Conservation (phyloP, 2,797 vertebrate species). For the Tachyglossus aculeatus region DNA sequence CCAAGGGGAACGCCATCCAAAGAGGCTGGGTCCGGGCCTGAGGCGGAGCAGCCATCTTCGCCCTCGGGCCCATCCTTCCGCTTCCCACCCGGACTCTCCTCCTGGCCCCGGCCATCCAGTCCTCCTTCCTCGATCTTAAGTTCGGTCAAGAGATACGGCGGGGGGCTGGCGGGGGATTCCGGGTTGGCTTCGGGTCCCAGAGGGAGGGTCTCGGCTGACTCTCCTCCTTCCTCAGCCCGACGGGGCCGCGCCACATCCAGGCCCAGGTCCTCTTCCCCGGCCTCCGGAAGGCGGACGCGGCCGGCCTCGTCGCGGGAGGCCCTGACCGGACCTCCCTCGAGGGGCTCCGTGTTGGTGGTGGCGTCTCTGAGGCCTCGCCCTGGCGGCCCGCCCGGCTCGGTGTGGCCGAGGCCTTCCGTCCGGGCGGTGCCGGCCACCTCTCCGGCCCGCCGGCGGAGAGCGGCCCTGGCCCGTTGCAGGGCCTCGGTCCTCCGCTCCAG, state of each 20-base stretch:
- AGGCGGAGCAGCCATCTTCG: no score
- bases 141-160: conserved; percentile 20
- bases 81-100: no score
- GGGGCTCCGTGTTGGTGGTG: conserved; percentile 70
- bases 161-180: neutral
- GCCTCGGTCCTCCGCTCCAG: conserved; percentile 82
- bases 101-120: no score
- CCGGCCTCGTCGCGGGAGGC: conserved; percentile 71
- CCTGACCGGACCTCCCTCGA: neutral
- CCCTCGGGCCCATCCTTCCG: no score
- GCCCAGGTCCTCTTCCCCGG: neutral
- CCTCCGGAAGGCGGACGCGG: conserved; percentile 59
- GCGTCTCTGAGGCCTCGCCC: conserved; percentile 51
- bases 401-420: conserved; percentile 49
- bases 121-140: conserved; percentile 69
- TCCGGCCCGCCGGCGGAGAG: conserved; percentile 81
- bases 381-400: neutral
- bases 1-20: no score
- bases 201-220: neutral
- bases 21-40: no score
- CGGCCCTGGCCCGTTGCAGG: conserved; percentile 76
- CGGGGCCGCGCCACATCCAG: conserved; percentile 28
- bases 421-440: conserved; percentile 78
- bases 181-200: neutral
- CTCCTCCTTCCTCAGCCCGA: no score